Conservation (phyloP, 2,888 invertebrate genomes). For the Uloborus plumipes region DNA sequence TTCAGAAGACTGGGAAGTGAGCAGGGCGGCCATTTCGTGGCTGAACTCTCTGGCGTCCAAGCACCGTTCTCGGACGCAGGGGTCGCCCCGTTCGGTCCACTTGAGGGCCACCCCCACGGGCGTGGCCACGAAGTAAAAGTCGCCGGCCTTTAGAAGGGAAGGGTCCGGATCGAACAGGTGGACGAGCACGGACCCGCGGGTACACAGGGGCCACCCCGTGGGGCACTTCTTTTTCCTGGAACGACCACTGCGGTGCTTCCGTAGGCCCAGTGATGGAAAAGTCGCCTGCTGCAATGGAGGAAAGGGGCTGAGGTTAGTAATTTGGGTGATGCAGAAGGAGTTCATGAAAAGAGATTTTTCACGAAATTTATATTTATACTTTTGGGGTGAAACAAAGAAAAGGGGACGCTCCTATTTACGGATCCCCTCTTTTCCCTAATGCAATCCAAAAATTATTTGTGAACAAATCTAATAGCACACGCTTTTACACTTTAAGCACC, state of each 20-base stretch:
- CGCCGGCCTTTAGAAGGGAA: conserved; percentile 23
- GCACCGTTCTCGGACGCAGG: conserved; percentile 18
- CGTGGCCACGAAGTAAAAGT: conserved; percentile 52
- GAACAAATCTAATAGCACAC: too few relatives aligned
- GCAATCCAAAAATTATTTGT: too few relatives aligned
- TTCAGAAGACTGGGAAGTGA: not conserved
- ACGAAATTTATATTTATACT: too few relatives aligned
- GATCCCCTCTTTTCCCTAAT: too few relatives aligned
- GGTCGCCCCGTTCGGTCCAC: conserved; percentile 13
- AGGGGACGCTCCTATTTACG: too few relatives aligned
- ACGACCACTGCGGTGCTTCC: conserved; percentile 8
- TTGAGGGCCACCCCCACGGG: conserved; percentile 39
- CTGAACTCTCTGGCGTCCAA: conserved; percentile 42
- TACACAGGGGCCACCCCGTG: conserved; percentile 43
- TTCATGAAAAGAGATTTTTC: too few relatives aligned
- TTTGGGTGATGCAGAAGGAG: too few relatives aligned
- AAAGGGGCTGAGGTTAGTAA: not conserved
- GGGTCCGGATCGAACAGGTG: conserved; percentile 34
- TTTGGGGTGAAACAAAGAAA: too few relatives aligned
- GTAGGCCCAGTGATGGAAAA: not conserved
- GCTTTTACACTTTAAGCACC: too few relatives aligned
- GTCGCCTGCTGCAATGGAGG: conserved; percentile 23
- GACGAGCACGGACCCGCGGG: conserved; percentile 43
- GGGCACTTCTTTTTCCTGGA: conserved; percentile 13
- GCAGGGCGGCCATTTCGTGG: conserved; percentile 40